phyloP scores from a whole-genome alignment of 2,113 vertebrate species.

The Nothoprocta pentlandii region DNA sequence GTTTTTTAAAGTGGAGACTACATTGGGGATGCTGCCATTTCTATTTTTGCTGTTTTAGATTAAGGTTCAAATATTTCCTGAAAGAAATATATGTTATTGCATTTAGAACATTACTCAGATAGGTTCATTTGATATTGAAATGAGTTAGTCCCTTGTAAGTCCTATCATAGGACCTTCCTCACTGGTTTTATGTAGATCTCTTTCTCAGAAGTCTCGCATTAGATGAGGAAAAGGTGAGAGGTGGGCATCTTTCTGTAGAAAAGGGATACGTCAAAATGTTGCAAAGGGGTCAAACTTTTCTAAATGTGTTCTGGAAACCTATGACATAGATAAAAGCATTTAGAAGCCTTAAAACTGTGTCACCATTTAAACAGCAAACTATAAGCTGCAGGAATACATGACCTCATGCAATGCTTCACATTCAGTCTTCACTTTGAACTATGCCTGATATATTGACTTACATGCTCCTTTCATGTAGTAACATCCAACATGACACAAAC shows the following conservation, averaged over 20 bases:
- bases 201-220: neutral
- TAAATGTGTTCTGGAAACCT: neutral
- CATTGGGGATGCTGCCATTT: neutral
- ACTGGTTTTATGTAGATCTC: neutral
- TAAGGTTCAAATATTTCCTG: neutral
- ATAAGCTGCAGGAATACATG: neutral
- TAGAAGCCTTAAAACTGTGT: neutral
- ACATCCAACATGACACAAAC: neutral
- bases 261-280: neutral
- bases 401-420: neutral
- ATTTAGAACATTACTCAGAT: neutral
- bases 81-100: neutral
- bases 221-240: neutral
- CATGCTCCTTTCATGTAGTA: neutral
- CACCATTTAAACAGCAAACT: neutral
- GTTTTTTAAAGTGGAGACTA: neutral
- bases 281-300: neutral
- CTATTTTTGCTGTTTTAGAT: neutral
- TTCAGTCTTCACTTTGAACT: neutral
- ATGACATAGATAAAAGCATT: neutral
- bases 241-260: accelerated
- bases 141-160: neutral
- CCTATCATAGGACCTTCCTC: neutral
- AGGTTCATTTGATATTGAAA: neutral
- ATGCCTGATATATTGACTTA: neutral